A percentile compares a stretch with the other conserved stretches of the same genome.
phyloP scores from a whole-genome alignment of 1,140 invertebrate species.

The Caenorhabditis tropicalis region DNA sequence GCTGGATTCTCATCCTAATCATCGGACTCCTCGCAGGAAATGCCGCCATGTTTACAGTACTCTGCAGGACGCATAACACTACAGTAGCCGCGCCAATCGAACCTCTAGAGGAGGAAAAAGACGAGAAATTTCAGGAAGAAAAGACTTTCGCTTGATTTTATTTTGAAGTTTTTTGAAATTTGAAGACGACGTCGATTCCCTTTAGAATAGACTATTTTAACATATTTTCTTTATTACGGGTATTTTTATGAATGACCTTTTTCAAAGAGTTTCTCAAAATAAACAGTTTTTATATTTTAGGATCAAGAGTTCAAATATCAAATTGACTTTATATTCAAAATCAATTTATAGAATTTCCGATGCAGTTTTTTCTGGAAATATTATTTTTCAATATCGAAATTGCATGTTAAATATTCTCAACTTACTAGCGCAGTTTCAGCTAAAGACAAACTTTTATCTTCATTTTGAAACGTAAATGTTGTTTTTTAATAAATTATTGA shows the following conservation, averaged over 20 bases:
- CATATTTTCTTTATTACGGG: neutral
- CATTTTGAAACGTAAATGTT: too few relatives aligned
- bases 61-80: constrained; percentile 32
- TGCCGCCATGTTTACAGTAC: constrained; percentile 33
- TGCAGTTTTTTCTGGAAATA: too few relatives aligned
- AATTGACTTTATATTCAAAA: too few relatives aligned
- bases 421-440: too few relatives aligned
- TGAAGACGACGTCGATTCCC: neutral
- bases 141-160: neutral
- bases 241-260: neutral
- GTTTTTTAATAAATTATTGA: too few relatives aligned
- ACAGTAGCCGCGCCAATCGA: constrained; percentile 9
- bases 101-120: constrained; percentile 2
- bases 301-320: too few relatives aligned
- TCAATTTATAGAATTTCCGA: too few relatives aligned
- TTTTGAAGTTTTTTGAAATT: neutral
- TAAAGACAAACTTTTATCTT: too few relatives aligned
- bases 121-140: neutral
- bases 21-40: constrained; percentile 17
- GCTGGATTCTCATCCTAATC: constrained; percentile 34
- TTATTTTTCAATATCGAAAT: too few relatives aligned
- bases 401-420: too few relatives aligned
- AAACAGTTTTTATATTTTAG: neutral
- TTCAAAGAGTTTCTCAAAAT: neutral
- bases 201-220: constrained; percentile 1